Evolutionary conservation across 2,113 vertebrate species (phyloP).

Genomic region (Potamarius usumacintae): DNA sequence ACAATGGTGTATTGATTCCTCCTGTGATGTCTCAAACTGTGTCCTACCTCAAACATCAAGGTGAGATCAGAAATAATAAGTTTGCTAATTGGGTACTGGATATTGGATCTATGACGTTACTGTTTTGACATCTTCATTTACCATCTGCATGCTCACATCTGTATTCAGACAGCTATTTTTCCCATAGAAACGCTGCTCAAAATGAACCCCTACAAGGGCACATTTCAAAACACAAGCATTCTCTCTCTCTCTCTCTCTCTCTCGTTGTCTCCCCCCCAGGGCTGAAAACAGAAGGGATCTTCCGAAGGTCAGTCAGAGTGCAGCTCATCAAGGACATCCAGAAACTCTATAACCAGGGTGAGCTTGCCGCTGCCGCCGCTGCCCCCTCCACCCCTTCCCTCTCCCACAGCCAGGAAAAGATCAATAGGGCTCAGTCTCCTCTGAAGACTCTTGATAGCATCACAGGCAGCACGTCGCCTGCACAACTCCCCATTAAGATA

Average conservation of each 20-base stretch:
- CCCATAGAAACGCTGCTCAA: background rate
- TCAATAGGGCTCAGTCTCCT: constrained; percentile 46
- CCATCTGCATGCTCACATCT: background rate
- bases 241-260: background rate
- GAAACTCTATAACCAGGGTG: constrained; percentile 83
- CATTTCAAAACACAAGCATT: background rate
- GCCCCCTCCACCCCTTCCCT: background rate
- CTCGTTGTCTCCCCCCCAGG: constrained; percentile 61
- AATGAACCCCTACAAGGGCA: background rate
- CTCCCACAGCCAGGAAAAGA: constrained; percentile 39
- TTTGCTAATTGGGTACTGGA: no score
- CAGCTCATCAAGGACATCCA: constrained; percentile 81
- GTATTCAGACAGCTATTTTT: constrained; percentile 2
- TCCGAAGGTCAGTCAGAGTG: constrained; percentile 79
- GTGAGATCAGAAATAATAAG: constrained; percentile 61
- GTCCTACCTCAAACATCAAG: constrained; percentile 78
- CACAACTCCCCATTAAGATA: constrained; percentile 34
- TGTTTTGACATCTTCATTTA: constrained; percentile 2
- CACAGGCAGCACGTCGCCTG: constrained; percentile 4
- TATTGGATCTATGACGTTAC: background rate
- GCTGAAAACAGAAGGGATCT: constrained; percentile 80
- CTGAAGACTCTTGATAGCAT: constrained; percentile 38
- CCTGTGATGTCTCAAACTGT: constrained; percentile 78
- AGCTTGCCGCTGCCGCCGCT: constrained; percentile 45
- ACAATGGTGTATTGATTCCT: constrained; percentile 74